A percentile compares a stretch with the other conserved stretches of the same genome.
Evolutionary conservation across 1,140 invertebrate genomes (phyloP).

Genomic region (Sarcophaga peregrina): DNA sequence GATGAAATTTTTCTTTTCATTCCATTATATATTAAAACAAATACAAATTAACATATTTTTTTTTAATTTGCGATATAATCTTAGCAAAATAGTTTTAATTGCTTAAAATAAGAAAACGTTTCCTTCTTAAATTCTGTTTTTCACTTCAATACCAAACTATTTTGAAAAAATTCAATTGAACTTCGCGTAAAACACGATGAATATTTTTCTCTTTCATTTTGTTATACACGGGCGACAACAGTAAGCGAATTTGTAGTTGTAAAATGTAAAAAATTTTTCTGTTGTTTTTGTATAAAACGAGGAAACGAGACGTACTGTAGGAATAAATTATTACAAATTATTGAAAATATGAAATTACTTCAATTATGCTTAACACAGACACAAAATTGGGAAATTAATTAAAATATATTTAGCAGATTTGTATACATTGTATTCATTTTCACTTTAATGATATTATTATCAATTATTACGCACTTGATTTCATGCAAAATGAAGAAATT

Average conservation of each 20-base stretch:
- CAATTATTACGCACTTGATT: constrained; percentile 35
- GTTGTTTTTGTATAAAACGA: constrained; percentile 17
- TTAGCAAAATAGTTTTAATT: neutral
- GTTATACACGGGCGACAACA: constrained; percentile 20
- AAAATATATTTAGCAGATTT: neutral
- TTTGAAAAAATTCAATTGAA: constrained; percentile 15
- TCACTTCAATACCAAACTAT: neutral
- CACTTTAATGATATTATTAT: constrained; percentile 1
- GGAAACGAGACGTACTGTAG: constrained; percentile 30
- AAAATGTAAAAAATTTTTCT: constrained; percentile 23
- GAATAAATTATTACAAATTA: neutral
- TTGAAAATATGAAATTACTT: neutral
- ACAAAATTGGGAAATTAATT: constrained; percentile 20
- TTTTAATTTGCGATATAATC: neutral
- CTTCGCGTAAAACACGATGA: constrained; percentile 33
- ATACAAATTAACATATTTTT: neutral
- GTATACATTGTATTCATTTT: neutral
- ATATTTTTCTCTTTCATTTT: constrained; percentile 15
- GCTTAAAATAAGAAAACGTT: neutral
- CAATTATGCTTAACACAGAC: constrained; percentile 14
- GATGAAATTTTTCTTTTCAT: constrained; percentile 41
- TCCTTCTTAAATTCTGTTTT: neutral
- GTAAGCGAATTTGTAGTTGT: constrained; percentile 18
- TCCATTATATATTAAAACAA: constrained; percentile 21
- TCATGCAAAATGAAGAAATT: neutral